Evolutionary conservation across 2,888 invertebrate species (phyloP).

Genomic region (Terebella lapidaria): DNA sequence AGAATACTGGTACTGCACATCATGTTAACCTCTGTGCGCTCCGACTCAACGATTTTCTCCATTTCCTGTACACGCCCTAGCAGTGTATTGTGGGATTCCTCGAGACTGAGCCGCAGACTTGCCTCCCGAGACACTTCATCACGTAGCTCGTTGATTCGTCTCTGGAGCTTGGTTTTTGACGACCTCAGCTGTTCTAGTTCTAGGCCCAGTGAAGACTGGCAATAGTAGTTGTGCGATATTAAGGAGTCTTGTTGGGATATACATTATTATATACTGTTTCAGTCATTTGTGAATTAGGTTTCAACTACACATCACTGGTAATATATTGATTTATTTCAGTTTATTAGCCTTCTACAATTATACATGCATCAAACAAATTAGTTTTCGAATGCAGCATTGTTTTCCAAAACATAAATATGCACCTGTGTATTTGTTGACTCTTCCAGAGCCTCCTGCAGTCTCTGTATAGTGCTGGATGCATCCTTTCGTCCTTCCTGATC

Average conservation of each 20-base stretch:
- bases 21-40: conserved; percentile 20
- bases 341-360: no score
- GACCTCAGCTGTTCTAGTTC: conserved; percentile 12
- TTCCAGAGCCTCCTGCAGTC: conserved; percentile 34
- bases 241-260: no score
- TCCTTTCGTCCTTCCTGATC: conserved; percentile 29
- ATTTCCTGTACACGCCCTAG: conserved; percentile 38
- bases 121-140: conserved; percentile 40
- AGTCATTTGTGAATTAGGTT: no score
- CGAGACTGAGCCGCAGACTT: conserved; percentile 41
- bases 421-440: conserved; percentile 34
- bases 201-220: neutral
- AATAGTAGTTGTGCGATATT: no score
- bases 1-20: no score
- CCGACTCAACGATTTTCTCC: conserved; percentile 26
- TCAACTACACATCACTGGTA: no score
- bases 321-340: no score
- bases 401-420: no score
- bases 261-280: no score
- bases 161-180: conserved; percentile 35
- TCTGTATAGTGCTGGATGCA: conserved; percentile 31
- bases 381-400: no score
- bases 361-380: neutral
- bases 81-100: conserved; percentile 44
- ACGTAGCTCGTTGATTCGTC: conserved; percentile 34